A percentile compares a stretch with the other conserved stretches of the same genome.
Evolutionary conservation across 2,888 invertebrate species (phyloP).

Genomic region (Melanostoma mellinum): DNA sequence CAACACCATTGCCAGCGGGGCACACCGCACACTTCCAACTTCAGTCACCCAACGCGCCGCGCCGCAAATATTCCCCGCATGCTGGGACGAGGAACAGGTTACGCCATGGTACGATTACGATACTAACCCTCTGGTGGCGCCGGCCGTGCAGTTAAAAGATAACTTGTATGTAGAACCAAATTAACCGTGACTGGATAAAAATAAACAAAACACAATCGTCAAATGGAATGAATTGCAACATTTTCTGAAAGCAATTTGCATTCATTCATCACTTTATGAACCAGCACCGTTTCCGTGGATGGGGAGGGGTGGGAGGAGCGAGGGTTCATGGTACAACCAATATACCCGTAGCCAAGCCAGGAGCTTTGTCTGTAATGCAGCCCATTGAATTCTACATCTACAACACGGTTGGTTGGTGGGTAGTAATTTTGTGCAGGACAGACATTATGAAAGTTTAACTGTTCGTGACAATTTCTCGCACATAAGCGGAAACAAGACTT

Average conservation of each 20-base stretch:
- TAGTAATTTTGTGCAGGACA: conserved; percentile 26
- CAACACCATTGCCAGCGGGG: not conserved
- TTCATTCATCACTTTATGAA: conserved; percentile 47
- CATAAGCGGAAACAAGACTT: not conserved
- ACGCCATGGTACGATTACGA: conserved; percentile 76
- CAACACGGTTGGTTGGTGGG: not conserved
- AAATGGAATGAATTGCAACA: conserved; percentile 59
- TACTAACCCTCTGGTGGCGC: not conserved
- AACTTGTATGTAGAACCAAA: conserved; percentile 44
- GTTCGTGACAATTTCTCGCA: conserved; percentile 40
- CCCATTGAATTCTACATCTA: not conserved
- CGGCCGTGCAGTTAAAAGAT: conserved; percentile 2
- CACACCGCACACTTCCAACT: not conserved
- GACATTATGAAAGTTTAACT: conserved; percentile 58
- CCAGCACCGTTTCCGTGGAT: no score
- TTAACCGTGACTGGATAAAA: conserved; percentile 55
- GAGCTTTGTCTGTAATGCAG: not conserved
- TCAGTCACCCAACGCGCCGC: no score
- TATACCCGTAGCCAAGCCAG: no score
- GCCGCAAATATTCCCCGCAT: conserved; percentile 80
- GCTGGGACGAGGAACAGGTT: conserved; percentile 86
- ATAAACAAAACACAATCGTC: conserved; percentile 46
- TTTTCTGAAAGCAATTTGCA: conserved; percentile 57
- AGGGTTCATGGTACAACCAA: no score
- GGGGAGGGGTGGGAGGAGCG: no score